Evolutionary conservation across 2,797 vertebrate genomes (phyloP), one percentile per base, ranked within the genome.

Genomic region (Thunnus albacares): DNA sequence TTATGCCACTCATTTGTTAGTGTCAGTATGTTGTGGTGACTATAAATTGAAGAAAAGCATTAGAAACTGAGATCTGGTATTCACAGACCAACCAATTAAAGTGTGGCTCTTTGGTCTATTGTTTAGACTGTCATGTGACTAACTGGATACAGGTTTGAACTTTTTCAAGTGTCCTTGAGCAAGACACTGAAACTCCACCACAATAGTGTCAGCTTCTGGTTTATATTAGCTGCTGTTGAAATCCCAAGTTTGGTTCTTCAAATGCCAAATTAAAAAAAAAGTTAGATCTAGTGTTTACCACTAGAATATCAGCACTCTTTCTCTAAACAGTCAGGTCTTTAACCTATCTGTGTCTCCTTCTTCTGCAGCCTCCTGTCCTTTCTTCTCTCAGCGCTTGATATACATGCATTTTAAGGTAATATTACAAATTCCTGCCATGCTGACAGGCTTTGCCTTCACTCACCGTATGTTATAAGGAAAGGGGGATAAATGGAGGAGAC

Each of bases 401-500:
- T 83, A 76, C 57, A 69, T 24, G 58, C 33, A 65, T 73, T 68
- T 75, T 52, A 75, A 30, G 41, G 68, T 3, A 80, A 77, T 71
- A 77, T 84, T 81, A 38, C 35, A 83, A 81, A 79, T 86, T 82
- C 61, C 59, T 82, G 26, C 55, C 35, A 15, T 20, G 33, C 70
- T 70, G 68, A 69, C 28, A 2, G 22, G 49, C 33, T 69, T 53
- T 63, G 59, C 43, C 68, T 20, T 49, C 15, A 14, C 30, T 43
- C 30, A 41, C 53, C 11, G 18, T 73, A 18, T 69, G 64, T 80
- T 80, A 75, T 63, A 75, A 85, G 58, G 60, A 55, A 57, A 60
- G 47, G 33, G 74, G 74, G 77, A 68, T 80, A 74, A 80, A 78
- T 62, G 67, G 63, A 68, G 75, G 64, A 49, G 53, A 76, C 67